Evolutionary conservation across 2,113 vertebrate genomes (phyloP).

Genomic region (Pseudorhombus dupliciocellatus): DNA sequence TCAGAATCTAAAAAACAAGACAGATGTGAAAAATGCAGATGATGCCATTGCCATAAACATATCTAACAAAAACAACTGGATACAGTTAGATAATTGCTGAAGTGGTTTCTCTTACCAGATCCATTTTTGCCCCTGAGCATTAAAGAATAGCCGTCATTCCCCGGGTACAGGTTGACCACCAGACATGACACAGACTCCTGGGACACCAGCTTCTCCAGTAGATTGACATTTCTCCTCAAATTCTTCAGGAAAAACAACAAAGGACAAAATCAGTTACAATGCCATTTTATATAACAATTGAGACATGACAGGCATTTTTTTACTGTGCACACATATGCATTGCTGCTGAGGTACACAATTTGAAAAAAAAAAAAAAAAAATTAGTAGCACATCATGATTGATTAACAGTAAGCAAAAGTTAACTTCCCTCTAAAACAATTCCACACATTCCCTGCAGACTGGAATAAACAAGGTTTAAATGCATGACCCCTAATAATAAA

Average conservation of each 20-base stretch:
- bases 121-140: constrained; percentile 99
- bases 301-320: too few species aligned
- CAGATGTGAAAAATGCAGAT: background rate
- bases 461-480: background rate
- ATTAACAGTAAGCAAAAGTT: too few species aligned
- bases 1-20: constrained; percentile 88
- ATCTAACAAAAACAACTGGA: background rate
- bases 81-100: background rate
- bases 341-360: too few species aligned
- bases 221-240: constrained; percentile 98
- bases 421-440: too few species aligned
- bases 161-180: constrained; percentile 97
- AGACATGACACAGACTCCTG: constrained; percentile 95
- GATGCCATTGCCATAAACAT: background rate
- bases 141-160: constrained; percentile 98
- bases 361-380: background rate
- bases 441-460: background rate
- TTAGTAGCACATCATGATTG: too few species aligned
- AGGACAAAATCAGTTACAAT: too few species aligned
- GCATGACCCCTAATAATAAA: constrained; percentile 1
- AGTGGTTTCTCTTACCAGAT: constrained; percentile 84
- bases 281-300: too few species aligned
- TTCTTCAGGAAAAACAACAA: constrained; percentile 82
- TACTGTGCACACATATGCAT: too few species aligned
- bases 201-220: constrained; percentile 97